Base-by-base conservation (phyloP, 2,888 invertebrate species). In the Chrysotoxum bicinctum region DNA sequence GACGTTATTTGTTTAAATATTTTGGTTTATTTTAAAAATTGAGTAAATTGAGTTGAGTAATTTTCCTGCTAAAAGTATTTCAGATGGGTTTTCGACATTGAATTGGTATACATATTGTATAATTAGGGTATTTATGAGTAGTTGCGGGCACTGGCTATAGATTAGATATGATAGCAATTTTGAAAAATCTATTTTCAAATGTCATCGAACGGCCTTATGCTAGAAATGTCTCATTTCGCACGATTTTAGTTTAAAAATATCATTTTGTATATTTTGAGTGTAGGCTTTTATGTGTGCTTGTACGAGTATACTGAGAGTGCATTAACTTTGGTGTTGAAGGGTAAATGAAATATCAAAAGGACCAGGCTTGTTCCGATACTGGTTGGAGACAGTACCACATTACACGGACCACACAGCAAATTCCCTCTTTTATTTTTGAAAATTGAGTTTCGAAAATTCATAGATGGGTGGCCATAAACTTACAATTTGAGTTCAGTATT, bases 121-220 rank as follows among this genome's bases (percentile, higher is more conserved):
- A 83, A 83, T 78, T 78, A 68, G 69, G 62, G 73, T 74, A 54
- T 48, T 74, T 78, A 78, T 8, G 14, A 23, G 23, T 23, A 12
- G 48, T 23, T 26, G 23, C 7, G 50, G 50, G 50, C 69, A 69
- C 23, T 32, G 50, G 37, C 37, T 19, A 10, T 2, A 2, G 23
- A 1, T 10, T 23, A 5, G 7, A n/a, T 16, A 62, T 45, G 56
- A 77, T 58, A 66, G 72, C 60, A 35, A 78, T 83, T 62, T 16
- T n/a, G 26, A 50, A 50, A 72, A 54, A 43, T 78, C 69, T 78
- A 69, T 83, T 83, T 78, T 69, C 54, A 45, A 50, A 73, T 83
- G 66, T 72, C 78, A 78, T 69, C 50, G 78, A 64, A 74, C 74
- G 83, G 56, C 83, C 83, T 83, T 83, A 83, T 56, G 78, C 83